Evolutionary conservation across 2,113 vertebrate species (phyloP).

Genomic region (Lepidothrix coronata): DNA sequence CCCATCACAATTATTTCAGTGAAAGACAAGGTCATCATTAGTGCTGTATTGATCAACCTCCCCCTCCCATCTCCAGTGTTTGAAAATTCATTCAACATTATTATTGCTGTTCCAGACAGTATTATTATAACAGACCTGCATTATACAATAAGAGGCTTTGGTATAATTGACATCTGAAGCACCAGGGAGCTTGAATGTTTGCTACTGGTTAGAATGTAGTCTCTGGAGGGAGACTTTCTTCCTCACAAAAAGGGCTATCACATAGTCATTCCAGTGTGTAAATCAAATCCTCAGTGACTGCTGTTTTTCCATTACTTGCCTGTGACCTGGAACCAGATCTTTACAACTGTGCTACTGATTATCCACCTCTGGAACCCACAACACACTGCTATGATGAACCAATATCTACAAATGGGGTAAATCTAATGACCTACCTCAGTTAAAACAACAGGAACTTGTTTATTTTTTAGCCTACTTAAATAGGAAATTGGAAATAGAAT

Average conservation of each 20-base stretch:
- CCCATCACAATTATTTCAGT: constrained; percentile 39
- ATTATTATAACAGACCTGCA: constrained; percentile 51
- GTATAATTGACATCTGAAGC: constrained; percentile 60
- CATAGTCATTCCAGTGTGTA: constrained; percentile 8
- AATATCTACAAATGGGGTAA: background rate
- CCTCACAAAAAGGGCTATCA: constrained; percentile 25
- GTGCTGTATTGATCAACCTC: constrained; percentile 33
- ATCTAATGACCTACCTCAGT: background rate
- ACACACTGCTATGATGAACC: background rate
- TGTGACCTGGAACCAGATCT: constrained; percentile 41
- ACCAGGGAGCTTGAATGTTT: constrained; percentile 21
- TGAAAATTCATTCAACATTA: constrained; percentile 53
- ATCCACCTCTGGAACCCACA: background rate
- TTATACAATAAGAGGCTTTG: constrained; percentile 61
- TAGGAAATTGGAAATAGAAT: background rate
- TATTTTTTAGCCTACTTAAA: background rate
- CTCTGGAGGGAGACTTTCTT: constrained; percentile 17
- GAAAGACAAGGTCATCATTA: constrained; percentile 45
- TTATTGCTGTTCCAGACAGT: constrained; percentile 33
- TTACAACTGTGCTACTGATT: background rate
- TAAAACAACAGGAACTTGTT: background rate
- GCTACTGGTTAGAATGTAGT: constrained; percentile 5
- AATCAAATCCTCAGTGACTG: constrained; percentile 33
- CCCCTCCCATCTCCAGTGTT: constrained; percentile 31
- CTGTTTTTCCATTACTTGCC: constrained; percentile 34